Conservation (phyloP, 2,888 invertebrate genomes). For the Chrysolina haemoptera region DNA sequence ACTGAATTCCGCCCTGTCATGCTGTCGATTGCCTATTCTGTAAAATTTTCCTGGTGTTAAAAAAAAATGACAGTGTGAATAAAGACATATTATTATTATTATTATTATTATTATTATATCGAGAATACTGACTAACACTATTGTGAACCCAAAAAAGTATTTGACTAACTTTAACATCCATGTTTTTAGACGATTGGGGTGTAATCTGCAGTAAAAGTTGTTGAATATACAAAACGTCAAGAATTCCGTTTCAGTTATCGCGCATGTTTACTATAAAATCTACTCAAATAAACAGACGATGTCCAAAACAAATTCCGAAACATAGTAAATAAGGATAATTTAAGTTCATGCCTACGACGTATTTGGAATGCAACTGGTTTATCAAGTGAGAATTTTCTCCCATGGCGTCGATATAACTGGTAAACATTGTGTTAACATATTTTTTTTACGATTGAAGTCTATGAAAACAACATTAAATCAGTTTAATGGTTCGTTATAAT, state of each 20-base stretch:
- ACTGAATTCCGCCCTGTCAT: no score
- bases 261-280: neutral
- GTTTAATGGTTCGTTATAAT: neutral
- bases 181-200: no score
- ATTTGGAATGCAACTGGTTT: constrained; percentile 3
- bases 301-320: constrained; percentile 6
- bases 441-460: constrained; percentile 6
- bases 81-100: no score
- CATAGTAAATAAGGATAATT: constrained; percentile 1
- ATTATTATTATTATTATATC: no score
- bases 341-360: neutral
- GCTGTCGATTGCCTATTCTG: no score
- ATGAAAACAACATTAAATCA: constrained; percentile 2
- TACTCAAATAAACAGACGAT: neutral
- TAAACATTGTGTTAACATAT: constrained; percentile 1
- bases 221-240: neutral
- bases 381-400: neutral
- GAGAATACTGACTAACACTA: no score
- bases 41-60: no score
- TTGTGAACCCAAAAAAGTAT: no score
- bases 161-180: no score
- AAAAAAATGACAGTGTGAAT: no score
- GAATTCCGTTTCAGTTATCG: neutral
- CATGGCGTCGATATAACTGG: neutral
- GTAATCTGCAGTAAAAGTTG: neutral